These are phyloP conservation scores for Hapalemur alaotrensis DNA, from an alignment of 2,797 vertebrate species.

Conservation along the genomic window DNA sequence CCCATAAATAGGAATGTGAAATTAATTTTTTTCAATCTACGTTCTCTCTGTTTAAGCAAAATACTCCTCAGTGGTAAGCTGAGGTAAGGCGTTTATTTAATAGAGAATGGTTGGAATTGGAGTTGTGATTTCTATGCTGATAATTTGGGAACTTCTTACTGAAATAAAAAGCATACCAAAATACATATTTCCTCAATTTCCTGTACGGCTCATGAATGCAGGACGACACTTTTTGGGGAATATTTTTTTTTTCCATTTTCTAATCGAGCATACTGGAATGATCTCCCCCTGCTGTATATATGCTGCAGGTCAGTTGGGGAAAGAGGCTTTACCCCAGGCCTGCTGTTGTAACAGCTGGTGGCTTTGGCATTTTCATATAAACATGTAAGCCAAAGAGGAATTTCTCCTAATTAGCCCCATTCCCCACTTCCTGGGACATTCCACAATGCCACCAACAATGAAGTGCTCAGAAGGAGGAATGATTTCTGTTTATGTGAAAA, in stretches of 20 bases:
- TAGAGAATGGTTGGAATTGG: neutral
- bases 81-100: neutral
- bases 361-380: constrained; percentile 54
- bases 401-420: constrained; percentile 30
- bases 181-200: neutral
- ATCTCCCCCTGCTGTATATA: constrained; percentile 36
- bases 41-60: constrained; percentile 56
- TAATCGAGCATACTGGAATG: neutral
- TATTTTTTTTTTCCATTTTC: neutral
- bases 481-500: constrained; percentile 64
- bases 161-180: neutral
- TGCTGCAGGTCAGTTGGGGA: neutral
- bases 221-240: neutral
- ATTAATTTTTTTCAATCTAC: constrained; percentile 80
- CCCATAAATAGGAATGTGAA: constrained; percentile 79
- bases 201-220: neutral
- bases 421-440: constrained; percentile 33
- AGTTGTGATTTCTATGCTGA: neutral
- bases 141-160: neutral
- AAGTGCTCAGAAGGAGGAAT: constrained; percentile 48
- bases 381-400: neutral
- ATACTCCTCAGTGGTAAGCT: neutral
- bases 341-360: constrained; percentile 44
- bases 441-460: constrained; percentile 60
- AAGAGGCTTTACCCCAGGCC: neutral